Evolutionary conservation across 2,888 invertebrate species (phyloP), one percentile per base, ranked within the genome.

Genomic region (Epinotia nisella): DNA sequence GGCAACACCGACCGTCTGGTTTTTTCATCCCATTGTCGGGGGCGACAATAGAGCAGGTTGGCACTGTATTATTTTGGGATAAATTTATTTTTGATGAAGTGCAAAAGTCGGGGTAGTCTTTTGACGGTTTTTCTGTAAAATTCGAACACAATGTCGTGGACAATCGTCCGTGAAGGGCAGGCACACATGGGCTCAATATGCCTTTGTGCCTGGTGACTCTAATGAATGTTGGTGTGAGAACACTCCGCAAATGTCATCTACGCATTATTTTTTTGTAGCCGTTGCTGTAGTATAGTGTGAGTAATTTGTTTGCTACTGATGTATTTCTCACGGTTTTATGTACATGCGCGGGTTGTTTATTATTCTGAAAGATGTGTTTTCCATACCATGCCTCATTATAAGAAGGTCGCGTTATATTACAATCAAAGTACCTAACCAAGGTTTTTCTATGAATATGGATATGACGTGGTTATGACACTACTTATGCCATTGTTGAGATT

Each of bases 1-100:
- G 58, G 75, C 66, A 74, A 85, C 83, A 85, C 66, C 66, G 84
- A 83, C 78, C 75, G 81, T 78, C 78, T 60, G 68, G 74, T 85
- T 86, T 87, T 87, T 85, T 83, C 77, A 71, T 58, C 73, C 77
- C 78, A 79, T 89, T 88, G 86, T 87, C 75, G 59, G 10, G 58
- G 59, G 75, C 77, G 85, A 87, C 89, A 90, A 85, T 83, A 83
- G 81, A 85, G 85, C 90, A 91, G 91, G 92, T 92, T 89, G 83
- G 80, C 81, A 82, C 83, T 83, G 83, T 78, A 91, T 91, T 91
- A 89, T 92, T 85, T 81, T 74, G 81, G 81, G 84, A 85, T 91
- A 92, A 92, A 93, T 93, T 84, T 88, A 88, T 88, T 85, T 93
- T 93, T 93, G 93, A 93, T 93, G 93, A 93, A 93, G 91, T 93